Conservation (phyloP, 2,888 invertebrate species). For the Busseola fusca region DNA sequence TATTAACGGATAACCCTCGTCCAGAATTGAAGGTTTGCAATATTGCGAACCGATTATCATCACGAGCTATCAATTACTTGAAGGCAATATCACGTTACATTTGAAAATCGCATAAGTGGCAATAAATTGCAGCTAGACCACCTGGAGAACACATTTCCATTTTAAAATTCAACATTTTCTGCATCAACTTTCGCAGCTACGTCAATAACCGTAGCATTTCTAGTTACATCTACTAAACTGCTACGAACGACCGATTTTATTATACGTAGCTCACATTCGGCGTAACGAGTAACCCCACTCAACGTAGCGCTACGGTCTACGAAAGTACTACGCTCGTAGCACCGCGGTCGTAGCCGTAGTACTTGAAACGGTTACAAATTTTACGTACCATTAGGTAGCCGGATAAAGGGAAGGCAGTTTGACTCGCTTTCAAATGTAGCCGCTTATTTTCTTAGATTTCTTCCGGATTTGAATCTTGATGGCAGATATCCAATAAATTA, state of each 20-base stretch:
- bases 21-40: background rate
- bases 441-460: constrained; percentile 66
- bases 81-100: constrained; percentile 22
- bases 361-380: constrained; percentile 73
- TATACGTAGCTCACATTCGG: constrained; percentile 56
- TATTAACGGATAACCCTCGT: background rate
- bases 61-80: constrained; percentile 6
- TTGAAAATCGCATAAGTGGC: constrained; percentile 33
- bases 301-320: constrained; percentile 63
- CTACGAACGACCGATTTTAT: constrained; percentile 60
- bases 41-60: background rate
- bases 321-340: constrained; percentile 66
- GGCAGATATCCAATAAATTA: constrained; percentile 33
- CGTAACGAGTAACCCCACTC: constrained; percentile 62
- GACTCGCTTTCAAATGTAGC: constrained; percentile 65
- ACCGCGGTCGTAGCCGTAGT: constrained; percentile 65
- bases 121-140: constrained; percentile 38
- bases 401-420: constrained; percentile 67
- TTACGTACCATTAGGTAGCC: constrained; percentile 73
- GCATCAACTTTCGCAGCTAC: constrained; percentile 29
- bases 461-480: constrained; percentile 52
- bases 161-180: constrained; percentile 41
- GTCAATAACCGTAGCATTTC: constrained; percentile 41
- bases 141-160: constrained; percentile 36
- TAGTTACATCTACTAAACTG: constrained; percentile 52